Evolutionary conservation across 2,797 vertebrate species (phyloP).

Genomic region (Spea hammondii): DNA sequence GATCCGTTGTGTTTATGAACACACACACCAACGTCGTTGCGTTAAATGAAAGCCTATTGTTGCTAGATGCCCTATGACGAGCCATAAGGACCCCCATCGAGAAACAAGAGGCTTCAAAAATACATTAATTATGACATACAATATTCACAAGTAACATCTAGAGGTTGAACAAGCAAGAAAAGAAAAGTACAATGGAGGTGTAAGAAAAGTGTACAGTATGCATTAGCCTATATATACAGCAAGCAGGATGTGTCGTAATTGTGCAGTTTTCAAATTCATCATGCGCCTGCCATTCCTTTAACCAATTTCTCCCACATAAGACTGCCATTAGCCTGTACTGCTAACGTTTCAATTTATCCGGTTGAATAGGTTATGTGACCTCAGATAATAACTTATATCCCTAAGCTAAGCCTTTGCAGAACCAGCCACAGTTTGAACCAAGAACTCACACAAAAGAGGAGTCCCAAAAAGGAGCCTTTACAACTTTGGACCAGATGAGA

Average conservation of each 20-base stretch:
- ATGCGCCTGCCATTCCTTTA: slow-evolving; percentile 24
- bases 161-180: slow-evolving; percentile 63
- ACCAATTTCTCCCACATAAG: slow-evolving; percentile 2
- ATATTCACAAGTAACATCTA: slow-evolving; percentile 60
- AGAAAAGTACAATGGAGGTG: slow-evolving; percentile 63
- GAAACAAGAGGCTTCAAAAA: slow-evolving; percentile 65
- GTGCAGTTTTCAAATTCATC: slow-evolving; percentile 57
- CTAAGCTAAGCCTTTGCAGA: neutral
- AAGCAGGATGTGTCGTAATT: slow-evolving; percentile 57
- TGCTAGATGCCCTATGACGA: slow-evolving; percentile 31
- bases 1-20: slow-evolving; percentile 21
- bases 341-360: too few species aligned
- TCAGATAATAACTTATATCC: too few species aligned
- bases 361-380: too few species aligned
- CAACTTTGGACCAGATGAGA: neutral
- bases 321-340: neutral
- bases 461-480: slow-evolving; percentile 9
- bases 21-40: slow-evolving; percentile 40
- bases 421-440: neutral
- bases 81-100: slow-evolving; percentile 59
- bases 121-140: slow-evolving; percentile 68
- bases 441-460: neutral
- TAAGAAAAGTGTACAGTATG: slow-evolving; percentile 72
- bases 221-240: slow-evolving; percentile 73
- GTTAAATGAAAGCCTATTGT: slow-evolving; percentile 25